Conservation (phyloP, 1,140 invertebrate species). For the Euura saliciscinereae region DNA sequence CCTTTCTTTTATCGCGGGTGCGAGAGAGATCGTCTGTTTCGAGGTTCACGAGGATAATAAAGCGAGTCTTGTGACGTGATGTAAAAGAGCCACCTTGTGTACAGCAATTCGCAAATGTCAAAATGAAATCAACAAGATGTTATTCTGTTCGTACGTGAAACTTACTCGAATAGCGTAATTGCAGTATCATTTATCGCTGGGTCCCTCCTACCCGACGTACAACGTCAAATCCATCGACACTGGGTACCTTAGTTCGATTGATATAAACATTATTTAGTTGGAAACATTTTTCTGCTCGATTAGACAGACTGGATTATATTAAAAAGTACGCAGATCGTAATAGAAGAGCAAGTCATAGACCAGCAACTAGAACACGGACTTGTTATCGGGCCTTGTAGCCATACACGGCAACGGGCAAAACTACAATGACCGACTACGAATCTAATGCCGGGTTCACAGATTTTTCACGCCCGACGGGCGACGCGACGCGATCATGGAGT, state of each 20-base stretch:
- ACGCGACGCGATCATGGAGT: no score
- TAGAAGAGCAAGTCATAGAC: conserved; percentile 1
- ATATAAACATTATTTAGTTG: conserved; percentile 6
- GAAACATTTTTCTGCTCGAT: conserved; percentile 4
- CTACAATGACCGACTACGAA: background rate
- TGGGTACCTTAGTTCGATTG: background rate
- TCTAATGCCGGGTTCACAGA: no score
- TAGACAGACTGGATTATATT: background rate
- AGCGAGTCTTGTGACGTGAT: conserved; percentile 2
- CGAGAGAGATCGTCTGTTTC: no score
- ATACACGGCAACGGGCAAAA: background rate
- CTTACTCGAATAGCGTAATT: background rate
- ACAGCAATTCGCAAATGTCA: conserved; percentile 5
- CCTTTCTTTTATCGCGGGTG: no score
- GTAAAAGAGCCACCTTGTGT: background rate
- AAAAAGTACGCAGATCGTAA: conserved; percentile 1
- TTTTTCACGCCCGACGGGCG: no score
- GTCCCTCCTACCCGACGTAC: background rate
- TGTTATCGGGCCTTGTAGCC: background rate
- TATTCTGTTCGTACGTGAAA: background rate
- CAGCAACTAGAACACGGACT: background rate
- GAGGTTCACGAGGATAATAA: background rate
- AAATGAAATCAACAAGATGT: conserved; percentile 3
- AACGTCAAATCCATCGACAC: background rate
- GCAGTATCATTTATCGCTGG: background rate